Evolutionary conservation across 64 coral and sea anemone species (phyloP), one percentile per base, ranked within the genome.

Genomic region (Porites lutea): DNA sequence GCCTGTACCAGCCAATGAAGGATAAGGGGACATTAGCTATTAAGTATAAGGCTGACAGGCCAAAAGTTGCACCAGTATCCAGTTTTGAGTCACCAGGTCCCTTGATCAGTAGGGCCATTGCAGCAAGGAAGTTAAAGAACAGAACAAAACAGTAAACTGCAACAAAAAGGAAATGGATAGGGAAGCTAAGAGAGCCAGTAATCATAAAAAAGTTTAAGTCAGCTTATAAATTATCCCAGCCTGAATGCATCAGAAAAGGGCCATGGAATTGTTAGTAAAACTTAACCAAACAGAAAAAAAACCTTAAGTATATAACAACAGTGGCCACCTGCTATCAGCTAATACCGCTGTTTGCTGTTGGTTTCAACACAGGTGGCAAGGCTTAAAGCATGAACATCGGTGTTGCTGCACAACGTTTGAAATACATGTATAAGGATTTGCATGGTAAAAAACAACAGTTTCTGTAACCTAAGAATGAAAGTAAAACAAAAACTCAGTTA

Each of bases 1-100:
- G 94, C 16, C 94, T 86, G 77, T 92, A 96, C 90, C 94, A 96
- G 59, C 84, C 65, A 65, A 91, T 23, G 70, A 96, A 96, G 19
- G 90, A 96, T 27, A 91, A 83, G 5, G 90, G 90, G 12, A 89
- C 62, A 59, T 92, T 89, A 70, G 77, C 83, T 62, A 96, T 21
- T 16, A 92, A 82, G 57, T 83, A 96, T 4, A 92, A 74, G 16
- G 80, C 60, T 71, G 90, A 79, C 27, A 92, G 10, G 18, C 84
- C 83, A 66, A 96, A 86, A 50, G 94, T 92, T 16, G 86, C 19
- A 52, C 76, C 76, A 43, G 59, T 65, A 45, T 88, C 12, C 6
- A 51, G 0, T 59, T 58, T 54, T 18, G 5, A 8, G 19, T 13
- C 6, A 11, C 72, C 90, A 46, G 85, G 44, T 49, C 71, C 37